Conservation (phyloP, 2,888 invertebrate genomes). For the Acrobasis repandana region DNA sequence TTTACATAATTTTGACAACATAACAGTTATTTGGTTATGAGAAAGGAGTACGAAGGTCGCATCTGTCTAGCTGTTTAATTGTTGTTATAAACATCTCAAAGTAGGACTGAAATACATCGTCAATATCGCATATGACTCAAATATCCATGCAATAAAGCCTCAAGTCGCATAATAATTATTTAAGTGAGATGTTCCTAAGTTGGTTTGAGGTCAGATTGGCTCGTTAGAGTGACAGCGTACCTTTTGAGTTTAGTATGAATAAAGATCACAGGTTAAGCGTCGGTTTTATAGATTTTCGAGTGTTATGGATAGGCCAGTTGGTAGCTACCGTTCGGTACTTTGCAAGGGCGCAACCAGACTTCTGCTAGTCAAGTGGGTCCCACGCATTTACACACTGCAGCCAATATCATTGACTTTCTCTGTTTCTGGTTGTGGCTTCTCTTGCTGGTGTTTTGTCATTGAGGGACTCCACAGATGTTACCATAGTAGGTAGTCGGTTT, state of each 20-base stretch:
- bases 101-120: slow-evolving; percentile 2
- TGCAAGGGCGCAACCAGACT: too few species aligned
- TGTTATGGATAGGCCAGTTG: slow-evolving; percentile 50
- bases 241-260: slow-evolving; percentile 45
- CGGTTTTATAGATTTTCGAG: slow-evolving; percentile 51
- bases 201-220: slow-evolving; percentile 33
- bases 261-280: slow-evolving; percentile 37
- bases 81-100: slow-evolving; percentile 16
- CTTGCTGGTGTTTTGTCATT: too few species aligned
- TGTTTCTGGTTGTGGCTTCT: too few species aligned
- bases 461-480: too few species aligned
- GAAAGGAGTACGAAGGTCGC: too few species aligned
- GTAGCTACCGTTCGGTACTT: slow-evolving; percentile 26
- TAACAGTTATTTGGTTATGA: too few species aligned
- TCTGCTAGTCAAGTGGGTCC: too few species aligned
- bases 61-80: slow-evolving; percentile 16
- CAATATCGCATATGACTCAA: not conserved
- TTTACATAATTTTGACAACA: too few species aligned
- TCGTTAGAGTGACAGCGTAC: slow-evolving; percentile 61
- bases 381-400: too few species aligned
- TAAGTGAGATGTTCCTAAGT: not conserved
- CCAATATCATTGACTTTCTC: too few species aligned
- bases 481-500: too few species aligned
- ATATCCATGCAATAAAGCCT: not conserved
- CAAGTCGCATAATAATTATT: not conserved